phyloP scores from a whole-genome alignment of 2,113 vertebrate species.

The Pteruthius melanotis region DNA sequence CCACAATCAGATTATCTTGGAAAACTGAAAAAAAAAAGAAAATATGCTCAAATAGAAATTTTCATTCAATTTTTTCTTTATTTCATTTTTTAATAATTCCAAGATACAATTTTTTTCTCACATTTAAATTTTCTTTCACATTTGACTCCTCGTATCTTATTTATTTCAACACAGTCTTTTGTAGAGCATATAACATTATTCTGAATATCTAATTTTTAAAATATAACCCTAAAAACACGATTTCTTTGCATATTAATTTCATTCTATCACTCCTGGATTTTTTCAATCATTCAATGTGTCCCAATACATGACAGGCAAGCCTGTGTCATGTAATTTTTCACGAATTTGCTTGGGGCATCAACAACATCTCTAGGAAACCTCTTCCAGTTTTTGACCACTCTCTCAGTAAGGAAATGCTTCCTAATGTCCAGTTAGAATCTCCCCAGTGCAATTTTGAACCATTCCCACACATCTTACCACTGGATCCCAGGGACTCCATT shows the following conservation, averaged over 20 bases:
- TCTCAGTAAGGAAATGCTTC: accelerated
- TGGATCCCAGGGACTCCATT: too few relatives aligned
- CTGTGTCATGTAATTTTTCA: neutral
- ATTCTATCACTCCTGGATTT: neutral
- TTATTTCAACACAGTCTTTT: neutral
- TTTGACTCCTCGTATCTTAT: neutral
- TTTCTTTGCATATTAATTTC: neutral
- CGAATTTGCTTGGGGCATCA: neutral
- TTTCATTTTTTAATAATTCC: neutral
- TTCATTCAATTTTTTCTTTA: neutral
- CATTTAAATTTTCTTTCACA: neutral
- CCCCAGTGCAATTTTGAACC: neutral
- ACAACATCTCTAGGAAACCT: neutral
- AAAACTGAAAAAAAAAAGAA: neutral
- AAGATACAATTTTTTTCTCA: neutral
- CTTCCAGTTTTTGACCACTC: neutral
- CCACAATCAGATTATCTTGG: neutral
- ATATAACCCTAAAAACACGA: neutral
- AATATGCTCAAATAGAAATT: neutral
- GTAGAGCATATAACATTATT: neutral
- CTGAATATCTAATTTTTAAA: neutral
- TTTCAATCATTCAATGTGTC: neutral
- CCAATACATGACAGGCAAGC: neutral
- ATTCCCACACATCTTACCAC: accelerated
- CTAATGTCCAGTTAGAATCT: neutral